Evolutionary conservation across 2,888 invertebrate species (phyloP).

Genomic region (Callyntrura guangdongensis): DNA sequence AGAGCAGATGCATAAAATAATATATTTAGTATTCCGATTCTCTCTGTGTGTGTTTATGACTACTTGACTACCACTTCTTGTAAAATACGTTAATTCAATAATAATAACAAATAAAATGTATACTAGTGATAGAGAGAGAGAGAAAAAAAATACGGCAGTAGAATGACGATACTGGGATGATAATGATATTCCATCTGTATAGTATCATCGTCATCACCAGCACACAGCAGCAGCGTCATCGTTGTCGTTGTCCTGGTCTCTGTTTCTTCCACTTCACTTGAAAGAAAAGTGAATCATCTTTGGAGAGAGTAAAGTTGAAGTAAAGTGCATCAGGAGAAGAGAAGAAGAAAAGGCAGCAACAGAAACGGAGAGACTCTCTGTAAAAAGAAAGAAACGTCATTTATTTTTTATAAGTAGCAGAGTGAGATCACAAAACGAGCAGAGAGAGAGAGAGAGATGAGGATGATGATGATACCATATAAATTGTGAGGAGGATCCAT

Average conservation of each 20-base stretch:
- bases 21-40: no score
- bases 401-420: neutral
- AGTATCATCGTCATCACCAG: neutral
- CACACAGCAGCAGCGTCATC: neutral
- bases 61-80: neutral
- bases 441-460: neutral
- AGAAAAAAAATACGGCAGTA: neutral
- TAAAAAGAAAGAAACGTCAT: conserved; percentile 16
- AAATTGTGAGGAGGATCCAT: conserved; percentile 16
- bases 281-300: neutral
- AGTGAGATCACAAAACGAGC: no score
- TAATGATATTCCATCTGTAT: conserved; percentile 15
- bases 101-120: neutral
- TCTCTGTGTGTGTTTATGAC: neutral
- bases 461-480: conserved; percentile 6
- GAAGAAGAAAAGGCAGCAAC: no score
- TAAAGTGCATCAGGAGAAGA: no score
- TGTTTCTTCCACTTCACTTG: neutral
- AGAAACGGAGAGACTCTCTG: neutral
- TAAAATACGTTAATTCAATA: neutral
- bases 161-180: neutral
- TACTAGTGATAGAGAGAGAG: neutral
- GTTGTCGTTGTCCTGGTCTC: neutral
- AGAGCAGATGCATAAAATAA: no score
- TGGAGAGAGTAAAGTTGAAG: neutral